Conservation (phyloP, 1,140 invertebrate genomes). For the Ceratina japonica region DNA sequence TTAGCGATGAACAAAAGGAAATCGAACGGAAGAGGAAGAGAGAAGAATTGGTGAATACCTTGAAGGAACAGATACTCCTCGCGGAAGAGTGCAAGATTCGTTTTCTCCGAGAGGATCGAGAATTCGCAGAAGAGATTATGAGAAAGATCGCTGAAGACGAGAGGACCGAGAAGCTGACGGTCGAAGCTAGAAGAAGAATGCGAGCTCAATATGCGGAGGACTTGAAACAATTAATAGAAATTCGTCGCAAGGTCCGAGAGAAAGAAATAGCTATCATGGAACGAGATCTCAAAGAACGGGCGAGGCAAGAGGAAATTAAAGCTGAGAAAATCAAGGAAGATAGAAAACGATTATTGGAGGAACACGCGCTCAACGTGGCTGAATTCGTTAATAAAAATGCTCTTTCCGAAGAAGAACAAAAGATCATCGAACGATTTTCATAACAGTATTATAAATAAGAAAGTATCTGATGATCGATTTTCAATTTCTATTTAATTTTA, state of each 20-base stretch:
- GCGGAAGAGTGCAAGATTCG: conserved; percentile 59
- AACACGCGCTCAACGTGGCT: conserved; percentile 62
- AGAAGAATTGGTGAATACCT: conserved; percentile 46
- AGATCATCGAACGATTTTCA: neutral
- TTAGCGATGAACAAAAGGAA: conserved; percentile 44
- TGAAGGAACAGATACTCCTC: conserved; percentile 65
- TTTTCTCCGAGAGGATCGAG: conserved; percentile 57
- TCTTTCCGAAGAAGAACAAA: conserved; percentile 60
- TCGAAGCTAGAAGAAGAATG: conserved; percentile 59
- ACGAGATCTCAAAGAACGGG: conserved; percentile 87
- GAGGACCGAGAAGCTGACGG: conserved; percentile 54
- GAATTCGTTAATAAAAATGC: conserved; percentile 56
- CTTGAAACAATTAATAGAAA: conserved; percentile 63
- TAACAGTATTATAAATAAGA: neutral
- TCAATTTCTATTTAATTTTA: no score
- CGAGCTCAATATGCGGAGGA: conserved; percentile 62
- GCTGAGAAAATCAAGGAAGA: conserved; percentile 49
- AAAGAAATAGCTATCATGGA: conserved; percentile 51
- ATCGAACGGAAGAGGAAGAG: conserved; percentile 40
- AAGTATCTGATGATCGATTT: neutral
- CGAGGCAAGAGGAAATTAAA: conserved; percentile 85
- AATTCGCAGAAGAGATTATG: conserved; percentile 65
- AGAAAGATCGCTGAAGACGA: conserved; percentile 64
- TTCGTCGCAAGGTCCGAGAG: conserved; percentile 59
- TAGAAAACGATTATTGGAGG: conserved; percentile 60